Evolutionary conservation across 2,113 vertebrate species (phyloP), one percentile per base, ranked within the genome.

Genomic region (Suncus etruscus): DNA sequence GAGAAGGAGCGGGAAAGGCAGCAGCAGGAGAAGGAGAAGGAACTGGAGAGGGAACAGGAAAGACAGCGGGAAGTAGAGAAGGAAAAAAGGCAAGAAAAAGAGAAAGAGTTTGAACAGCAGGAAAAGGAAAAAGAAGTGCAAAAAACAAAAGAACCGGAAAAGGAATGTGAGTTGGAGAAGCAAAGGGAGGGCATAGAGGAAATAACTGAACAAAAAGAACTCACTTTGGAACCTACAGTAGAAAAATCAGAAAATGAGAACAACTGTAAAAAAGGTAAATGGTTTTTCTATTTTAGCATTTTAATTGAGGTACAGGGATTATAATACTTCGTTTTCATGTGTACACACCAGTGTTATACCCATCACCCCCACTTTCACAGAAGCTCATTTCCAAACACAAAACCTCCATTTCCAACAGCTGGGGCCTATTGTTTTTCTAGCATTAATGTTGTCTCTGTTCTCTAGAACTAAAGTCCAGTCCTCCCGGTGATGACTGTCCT

Each of bases 191-290:
- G 94, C 45, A 93, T 87, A 78, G 94, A 96, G 27, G 96, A 97
- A 75, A 97, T 97, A 81, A 70, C 79, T 0, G 97, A 98, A 68
- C 96, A 96, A 89, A 95, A 95, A 86, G 97, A 98, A 86, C 92
- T 93, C 86, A 58, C 86, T 74, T 48, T 85, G 82, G 79, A 97
- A 51, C 92, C 96, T 95, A 45, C 90, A 66, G 72, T 65, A 73
- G 97, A 96, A 31, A 96, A 97, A 91, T 91, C 96, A 91, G 98
- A 98, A 95, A 97, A 31, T 94, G 98, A 98, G 96, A 97, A 39
- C 92, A 97, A 8, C 94, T 95, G 10, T 93, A 97, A 78, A 89
- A 97, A 97, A 93, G 98, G 98, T 94, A 97, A 4, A 11, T 20
- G 31, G 63, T 73, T 20, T 48, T 80, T 61, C 61, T 27, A 11